Percentiles rank a stretch among this genome's conserved stretches.
Evolutionary conservation across 2,797 vertebrate species (phyloP).

Genomic region (Psittacula echo): DNA sequence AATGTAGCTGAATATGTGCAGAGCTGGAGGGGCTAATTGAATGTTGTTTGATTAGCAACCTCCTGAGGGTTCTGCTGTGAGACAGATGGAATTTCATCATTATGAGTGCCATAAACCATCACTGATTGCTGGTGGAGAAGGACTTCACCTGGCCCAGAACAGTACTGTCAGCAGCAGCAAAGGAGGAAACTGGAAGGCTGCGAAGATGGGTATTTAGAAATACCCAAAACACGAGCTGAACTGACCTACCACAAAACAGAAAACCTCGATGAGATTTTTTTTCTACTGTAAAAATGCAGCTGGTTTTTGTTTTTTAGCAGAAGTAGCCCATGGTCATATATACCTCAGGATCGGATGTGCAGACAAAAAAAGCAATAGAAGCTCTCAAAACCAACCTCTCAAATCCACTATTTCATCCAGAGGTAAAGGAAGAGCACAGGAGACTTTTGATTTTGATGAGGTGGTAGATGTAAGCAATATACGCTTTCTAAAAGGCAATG

Average conservation of each 20-base stretch:
- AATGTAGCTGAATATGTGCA: slow-evolving; percentile 47
- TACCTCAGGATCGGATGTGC: background rate
- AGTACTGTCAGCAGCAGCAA: background rate
- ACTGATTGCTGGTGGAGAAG: slow-evolving; percentile 45
- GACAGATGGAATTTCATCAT: slow-evolving; percentile 68
- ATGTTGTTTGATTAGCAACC: slow-evolving; percentile 64
- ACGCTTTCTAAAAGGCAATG: background rate
- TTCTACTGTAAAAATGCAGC: background rate
- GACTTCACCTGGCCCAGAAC: slow-evolving; percentile 57
- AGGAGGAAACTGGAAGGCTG: background rate
- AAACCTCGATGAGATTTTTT: background rate
- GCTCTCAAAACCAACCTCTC: background rate
- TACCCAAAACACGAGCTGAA: background rate
- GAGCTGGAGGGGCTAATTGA: slow-evolving; percentile 66
- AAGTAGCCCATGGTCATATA: background rate
- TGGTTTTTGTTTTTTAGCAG: background rate
- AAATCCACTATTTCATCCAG: background rate
- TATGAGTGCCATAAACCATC: slow-evolving; percentile 19
- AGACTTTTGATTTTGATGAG: background rate
- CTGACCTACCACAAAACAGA: slow-evolving; percentile 5
- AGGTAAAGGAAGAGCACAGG: background rate
- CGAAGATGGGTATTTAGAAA: background rate
- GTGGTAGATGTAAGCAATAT: background rate
- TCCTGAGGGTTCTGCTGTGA: slow-evolving; percentile 66
- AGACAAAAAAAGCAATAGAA: background rate